Evolutionary conservation across 2,113 vertebrate genomes (phyloP), one percentile per base, ranked within the genome.

Genomic region (Formicarius rufipectus): DNA sequence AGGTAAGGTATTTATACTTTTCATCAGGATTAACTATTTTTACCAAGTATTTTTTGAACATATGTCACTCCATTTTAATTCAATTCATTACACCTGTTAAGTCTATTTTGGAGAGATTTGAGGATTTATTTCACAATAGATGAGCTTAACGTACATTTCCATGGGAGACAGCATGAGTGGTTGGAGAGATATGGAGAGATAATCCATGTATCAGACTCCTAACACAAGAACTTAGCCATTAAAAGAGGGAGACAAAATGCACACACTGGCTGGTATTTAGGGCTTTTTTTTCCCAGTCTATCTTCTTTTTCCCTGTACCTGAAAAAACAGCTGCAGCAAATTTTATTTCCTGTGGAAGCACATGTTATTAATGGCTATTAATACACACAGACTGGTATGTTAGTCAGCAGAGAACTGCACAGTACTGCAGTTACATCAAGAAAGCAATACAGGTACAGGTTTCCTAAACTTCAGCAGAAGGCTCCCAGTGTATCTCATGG

Each of bases 21-120:
- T 79, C 69, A 85, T 84, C 53, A 80, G 81, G 66, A 90, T 96
- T 94, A 96, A 94, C 37, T 75, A 73, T 83, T 96, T 96, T 89
- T 74, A 87, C 55, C 10, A 49, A 77, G 81, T 63, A 68, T 64
- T 89, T 93, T 56, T 39, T 8, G 45, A 49, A 93, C 3, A 2
- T 19, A 35, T 45, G 58, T 56, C 68, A 62, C 16, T 63, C 68
- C 39, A 52, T 52, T 91, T 90, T 86, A 95, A 82, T 96, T 96
- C 64, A 59, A 56, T 66, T 66, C 77, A 82, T 88, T 95, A 90
- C 83, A 95, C 69, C 63, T 90, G 10, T 75, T 78, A 91, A 77
- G 20, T 84, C 89, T 93, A 35, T 78, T 90, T 73, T 74, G 58
- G 59, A 86, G 71, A 88, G 71, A 93, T 93, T 91, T 45, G 55